Evolutionary conservation across 2,113 vertebrate species (phyloP).

Genomic region (Triplophysa rosa): DNA sequence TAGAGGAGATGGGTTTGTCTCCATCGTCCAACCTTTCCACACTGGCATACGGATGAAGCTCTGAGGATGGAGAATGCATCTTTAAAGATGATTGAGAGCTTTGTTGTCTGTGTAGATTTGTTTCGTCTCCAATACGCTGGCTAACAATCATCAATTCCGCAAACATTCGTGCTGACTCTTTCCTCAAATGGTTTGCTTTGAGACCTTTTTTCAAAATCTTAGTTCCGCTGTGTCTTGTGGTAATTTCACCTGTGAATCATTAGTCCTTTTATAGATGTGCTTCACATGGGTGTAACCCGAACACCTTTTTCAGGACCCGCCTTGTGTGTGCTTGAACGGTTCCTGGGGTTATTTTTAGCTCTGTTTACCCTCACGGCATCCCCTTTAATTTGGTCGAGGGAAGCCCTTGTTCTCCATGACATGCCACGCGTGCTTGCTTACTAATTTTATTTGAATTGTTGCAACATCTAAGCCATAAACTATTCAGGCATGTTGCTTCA

Average conservation of each 20-base stretch:
- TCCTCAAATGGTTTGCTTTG: not conserved
- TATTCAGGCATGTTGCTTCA: constrained; percentile 7
- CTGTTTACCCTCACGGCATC: not conserved
- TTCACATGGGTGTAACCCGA: constrained; percentile 39
- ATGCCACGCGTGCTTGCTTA: constrained; percentile 8
- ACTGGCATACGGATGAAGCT: not conserved
- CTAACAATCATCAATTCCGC: not conserved
- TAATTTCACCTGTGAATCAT: not conserved
- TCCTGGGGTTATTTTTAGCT: constrained; percentile 47
- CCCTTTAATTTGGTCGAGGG: not conserved
- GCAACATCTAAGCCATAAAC: not conserved
- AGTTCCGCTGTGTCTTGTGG: not conserved
- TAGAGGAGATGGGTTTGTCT: not conserved
- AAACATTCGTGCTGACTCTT: not conserved
- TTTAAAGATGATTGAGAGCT: not conserved
- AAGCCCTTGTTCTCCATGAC: not conserved
- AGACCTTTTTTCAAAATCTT: not conserved
- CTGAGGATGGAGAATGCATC: constrained; percentile 50
- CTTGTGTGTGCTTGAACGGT: not conserved
- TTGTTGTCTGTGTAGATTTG: not conserved
- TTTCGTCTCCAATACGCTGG: no score
- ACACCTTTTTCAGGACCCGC: constrained; percentile 30
- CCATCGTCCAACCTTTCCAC: not conserved
- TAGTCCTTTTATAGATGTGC: constrained; percentile 53
- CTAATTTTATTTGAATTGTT: not conserved